Evolutionary conservation across 2,888 invertebrate genomes (phyloP).

Genomic region (Sinotaia quadrata): DNA sequence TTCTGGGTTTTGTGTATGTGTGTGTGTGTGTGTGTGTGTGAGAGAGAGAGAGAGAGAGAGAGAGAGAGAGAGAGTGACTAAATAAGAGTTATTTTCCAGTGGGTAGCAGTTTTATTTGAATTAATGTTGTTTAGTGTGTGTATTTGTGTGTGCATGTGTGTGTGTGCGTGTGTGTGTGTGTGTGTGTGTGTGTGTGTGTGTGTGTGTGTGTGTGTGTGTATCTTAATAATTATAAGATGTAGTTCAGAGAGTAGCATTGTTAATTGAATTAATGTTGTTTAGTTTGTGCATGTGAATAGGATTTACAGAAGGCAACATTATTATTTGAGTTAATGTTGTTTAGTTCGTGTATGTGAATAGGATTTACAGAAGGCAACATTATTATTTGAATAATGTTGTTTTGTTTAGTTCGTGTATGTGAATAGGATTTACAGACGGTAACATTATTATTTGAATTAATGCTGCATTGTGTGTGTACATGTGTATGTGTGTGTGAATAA

Average conservation of each 20-base stretch:
- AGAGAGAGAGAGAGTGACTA: constrained; percentile 1
- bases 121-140: background rate
- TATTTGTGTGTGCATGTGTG: constrained; percentile 12
- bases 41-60: background rate
- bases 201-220: constrained; percentile 9
- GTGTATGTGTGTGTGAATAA: background rate
- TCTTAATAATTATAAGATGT: background rate
- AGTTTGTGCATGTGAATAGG: background rate
- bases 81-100: background rate
- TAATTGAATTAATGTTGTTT: background rate
- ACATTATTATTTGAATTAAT: too few species aligned
- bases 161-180: constrained; percentile 21
- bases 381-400: too few species aligned
- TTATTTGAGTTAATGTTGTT: background rate
- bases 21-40: background rate
- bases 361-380: too few species aligned
- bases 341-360: background rate
- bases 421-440: too few species aligned
- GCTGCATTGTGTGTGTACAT: background rate
- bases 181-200: constrained; percentile 15
- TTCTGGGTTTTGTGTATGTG: background rate
- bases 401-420: too few species aligned
- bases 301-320: too few species aligned
- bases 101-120: too few species aligned
- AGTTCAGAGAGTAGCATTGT: background rate